Conservation (phyloP, 2,888 invertebrate genomes). For the Heliothis peltigera region DNA sequence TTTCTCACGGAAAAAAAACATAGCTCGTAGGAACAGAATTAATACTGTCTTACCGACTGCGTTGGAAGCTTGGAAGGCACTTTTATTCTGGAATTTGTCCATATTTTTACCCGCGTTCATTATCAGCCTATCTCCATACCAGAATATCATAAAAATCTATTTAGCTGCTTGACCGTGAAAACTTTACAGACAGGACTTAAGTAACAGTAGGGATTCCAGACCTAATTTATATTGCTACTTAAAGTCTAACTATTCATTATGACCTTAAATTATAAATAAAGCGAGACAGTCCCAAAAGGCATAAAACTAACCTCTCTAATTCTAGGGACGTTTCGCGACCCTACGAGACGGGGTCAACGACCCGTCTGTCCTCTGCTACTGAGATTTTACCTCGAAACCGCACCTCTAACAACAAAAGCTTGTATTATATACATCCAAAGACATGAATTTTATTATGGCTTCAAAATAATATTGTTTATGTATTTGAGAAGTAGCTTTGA, state of each 20-base stretch:
- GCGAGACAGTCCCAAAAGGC: background rate
- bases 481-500: slow-evolving; percentile 21
- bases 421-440: slow-evolving; percentile 29
- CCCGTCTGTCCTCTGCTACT: slow-evolving; percentile 48
- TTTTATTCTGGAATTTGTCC: too few species aligned
- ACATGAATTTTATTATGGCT: slow-evolving; percentile 37
- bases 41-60: too few species aligned
- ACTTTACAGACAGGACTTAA: too few species aligned
- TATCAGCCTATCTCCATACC: too few species aligned
- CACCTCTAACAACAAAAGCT: slow-evolving; percentile 34
- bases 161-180: too few species aligned
- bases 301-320: background rate
- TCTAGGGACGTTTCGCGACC: slow-evolving; percentile 7
- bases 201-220: too few species aligned
- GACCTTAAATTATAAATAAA: slow-evolving; percentile 4
- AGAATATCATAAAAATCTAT: too few species aligned
- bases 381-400: slow-evolving; percentile 37
- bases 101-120: too few species aligned
- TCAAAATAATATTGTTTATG: slow-evolving; percentile 22
- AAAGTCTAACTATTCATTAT: slow-evolving; percentile 4
- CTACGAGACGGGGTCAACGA: slow-evolving; percentile 43
- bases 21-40: too few species aligned
- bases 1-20: too few species aligned
- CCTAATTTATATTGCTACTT: background rate
- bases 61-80: too few species aligned